phyloP scores from a whole-genome alignment of 92 coral and sea anemone genomes.

The Phenganax marumi region DNA sequence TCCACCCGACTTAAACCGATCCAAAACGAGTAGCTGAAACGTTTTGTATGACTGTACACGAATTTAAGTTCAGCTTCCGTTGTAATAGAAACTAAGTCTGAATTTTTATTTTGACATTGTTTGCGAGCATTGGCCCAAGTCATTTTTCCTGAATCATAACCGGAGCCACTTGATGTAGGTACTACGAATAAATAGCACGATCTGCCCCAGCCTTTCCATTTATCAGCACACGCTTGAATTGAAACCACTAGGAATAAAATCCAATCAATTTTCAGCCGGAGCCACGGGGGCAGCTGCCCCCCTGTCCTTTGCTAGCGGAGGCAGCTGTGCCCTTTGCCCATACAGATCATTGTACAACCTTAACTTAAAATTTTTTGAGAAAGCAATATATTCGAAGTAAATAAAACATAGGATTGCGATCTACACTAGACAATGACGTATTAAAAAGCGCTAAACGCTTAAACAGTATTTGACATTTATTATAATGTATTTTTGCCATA shows the following conservation, averaged over 20 bases:
- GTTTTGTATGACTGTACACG: background rate
- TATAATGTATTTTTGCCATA: too few relatives aligned
- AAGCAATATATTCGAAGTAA: too few relatives aligned
- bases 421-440: too few relatives aligned
- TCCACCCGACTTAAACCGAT: background rate
- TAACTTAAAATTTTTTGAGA: too few relatives aligned
- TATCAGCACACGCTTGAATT: background rate
- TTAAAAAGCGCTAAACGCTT: too few relatives aligned
- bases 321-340: too few relatives aligned
- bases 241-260: background rate
- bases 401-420: too few relatives aligned
- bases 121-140: background rate
- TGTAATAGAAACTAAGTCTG: background rate
- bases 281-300: too few relatives aligned
- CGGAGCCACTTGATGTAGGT: background rate
- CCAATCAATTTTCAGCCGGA: too few relatives aligned
- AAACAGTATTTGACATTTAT: too few relatives aligned
- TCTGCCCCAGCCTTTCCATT: conserved; percentile 3
- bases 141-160: background rate
- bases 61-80: background rate
- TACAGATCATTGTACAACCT: too few relatives aligned
- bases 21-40: background rate
- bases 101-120: background rate
- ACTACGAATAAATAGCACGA: conserved; percentile 5
- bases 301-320: too few relatives aligned